phyloP scores from a whole-genome alignment of 1,140 invertebrate genomes.

The Drosophila azteca region DNA sequence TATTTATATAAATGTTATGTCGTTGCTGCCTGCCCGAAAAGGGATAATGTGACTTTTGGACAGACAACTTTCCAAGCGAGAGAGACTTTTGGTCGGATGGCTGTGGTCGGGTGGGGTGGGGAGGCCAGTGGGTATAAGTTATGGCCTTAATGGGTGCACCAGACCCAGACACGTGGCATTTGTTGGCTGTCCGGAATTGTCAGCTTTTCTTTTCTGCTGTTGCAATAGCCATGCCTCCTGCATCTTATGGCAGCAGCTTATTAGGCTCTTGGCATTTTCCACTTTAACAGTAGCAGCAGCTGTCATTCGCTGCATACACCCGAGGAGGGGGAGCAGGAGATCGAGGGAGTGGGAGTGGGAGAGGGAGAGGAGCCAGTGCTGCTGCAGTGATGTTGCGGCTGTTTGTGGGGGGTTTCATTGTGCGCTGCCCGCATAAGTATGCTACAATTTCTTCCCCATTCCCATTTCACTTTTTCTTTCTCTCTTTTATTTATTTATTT shows the following conservation, averaged over 20 bases:
- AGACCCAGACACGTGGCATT: constrained; percentile 28
- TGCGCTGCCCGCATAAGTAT: constrained; percentile 37
- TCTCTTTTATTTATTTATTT: constrained; percentile 47
- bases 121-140: constrained; percentile 32
- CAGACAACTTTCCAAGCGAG: not conserved
- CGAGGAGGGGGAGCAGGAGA: not conserved
- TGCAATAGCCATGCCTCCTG: constrained; percentile 48
- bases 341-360: not conserved
- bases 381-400: constrained; percentile 6
- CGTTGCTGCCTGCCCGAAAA: constrained; percentile 36
- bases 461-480: constrained; percentile 20
- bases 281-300: constrained; percentile 37
- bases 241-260: constrained; percentile 51
- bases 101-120: too few species aligned
- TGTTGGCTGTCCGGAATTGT: constrained; percentile 40
- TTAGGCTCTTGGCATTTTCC: constrained; percentile 58
- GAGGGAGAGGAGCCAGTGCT: constrained; percentile 3
- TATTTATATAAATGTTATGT: constrained; percentile 73
- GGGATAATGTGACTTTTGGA: constrained; percentile 62
- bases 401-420: too few species aligned
- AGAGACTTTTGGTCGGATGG: too few species aligned
- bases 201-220: constrained; percentile 8
- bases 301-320: constrained; percentile 63
- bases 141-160: constrained; percentile 30
- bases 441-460: constrained; percentile 20